These are phyloP conservation scores for Hippocampus guttulatus DNA, from an alignment of 2,113 vertebrate species.

Conservation along the genomic window DNA sequence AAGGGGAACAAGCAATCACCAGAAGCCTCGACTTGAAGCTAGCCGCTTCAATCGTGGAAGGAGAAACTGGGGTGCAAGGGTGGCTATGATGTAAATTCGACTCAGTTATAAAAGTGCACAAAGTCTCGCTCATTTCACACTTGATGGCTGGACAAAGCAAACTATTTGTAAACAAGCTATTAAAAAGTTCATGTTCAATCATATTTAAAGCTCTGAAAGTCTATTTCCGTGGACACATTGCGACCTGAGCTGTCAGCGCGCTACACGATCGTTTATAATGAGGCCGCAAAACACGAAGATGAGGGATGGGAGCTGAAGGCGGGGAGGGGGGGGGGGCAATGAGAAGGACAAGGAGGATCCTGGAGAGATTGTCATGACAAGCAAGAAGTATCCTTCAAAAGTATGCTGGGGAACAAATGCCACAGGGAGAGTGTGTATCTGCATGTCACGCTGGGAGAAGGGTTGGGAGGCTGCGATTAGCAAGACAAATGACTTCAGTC, in stretches of 20 bases:
- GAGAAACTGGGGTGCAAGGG: neutral
- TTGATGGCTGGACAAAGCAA: neutral
- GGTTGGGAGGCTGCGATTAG: conserved; percentile 30
- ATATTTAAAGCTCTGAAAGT: neutral
- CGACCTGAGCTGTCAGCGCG: conserved; percentile 18
- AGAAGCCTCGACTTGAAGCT: neutral
- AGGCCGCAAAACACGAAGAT: conserved; percentile 6
- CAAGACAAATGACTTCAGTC: conserved; percentile 46
- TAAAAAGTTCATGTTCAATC: neutral
- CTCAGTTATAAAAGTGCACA: too few species aligned
- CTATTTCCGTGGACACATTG: conserved; percentile 15
- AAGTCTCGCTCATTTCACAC: neutral
- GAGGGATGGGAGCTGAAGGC: neutral
- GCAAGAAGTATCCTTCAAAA: conserved; percentile 11
- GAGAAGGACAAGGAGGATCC: conserved; percentile 16
- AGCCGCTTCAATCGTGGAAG: neutral
- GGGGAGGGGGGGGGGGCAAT: neutral
- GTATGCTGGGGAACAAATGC: conserved; percentile 32
- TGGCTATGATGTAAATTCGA: neutral
- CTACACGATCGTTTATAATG: conserved; percentile 14
- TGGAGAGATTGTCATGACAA: conserved; percentile 22
- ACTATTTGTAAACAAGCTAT: neutral
- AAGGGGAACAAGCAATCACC: neutral
- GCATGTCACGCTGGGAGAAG: conserved; percentile 27
- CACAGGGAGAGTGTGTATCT: conserved; percentile 43